Base-by-base conservation (phyloP, 2,888 invertebrate species). In the Fabriciana adippe region DNA sequence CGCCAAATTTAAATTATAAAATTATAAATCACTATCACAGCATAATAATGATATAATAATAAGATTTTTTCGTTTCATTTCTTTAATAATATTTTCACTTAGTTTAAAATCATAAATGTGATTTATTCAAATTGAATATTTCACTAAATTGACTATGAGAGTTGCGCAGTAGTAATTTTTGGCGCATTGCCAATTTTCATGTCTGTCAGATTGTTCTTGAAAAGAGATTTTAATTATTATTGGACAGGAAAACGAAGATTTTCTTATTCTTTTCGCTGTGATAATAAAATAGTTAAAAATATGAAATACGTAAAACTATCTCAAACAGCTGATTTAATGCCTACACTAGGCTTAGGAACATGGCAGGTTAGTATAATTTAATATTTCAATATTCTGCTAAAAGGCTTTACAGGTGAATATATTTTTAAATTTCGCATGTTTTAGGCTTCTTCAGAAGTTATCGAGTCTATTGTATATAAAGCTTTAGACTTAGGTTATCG, bases 401-500 rank as follows among this genome's bases (percentile, higher is more conserved):
- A 11, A 41, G 35, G 8, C 11, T 41, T 41, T 8, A 3, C 11
- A 2, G 2, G 35, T 41, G 8, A 8, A 41, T 11, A 2, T 41
- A 41, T 41, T 41, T 41, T 41, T 8, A 41, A 41, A 41, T 16
- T 51, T 51, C n/a, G 3, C 18, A 5, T 63, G 26, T 84, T 82
- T 61, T 75, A 95, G 95, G 94, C 95, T 45, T 93, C 94, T 72
- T 85, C 94, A 6, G 93, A 95, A 72, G 95, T 95, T 74, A 93
- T 96, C 48, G 94, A 95, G 82, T 82, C 86, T 14, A 94, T 94
- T 11, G 93, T 97, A 0, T 90, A 93, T 63, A 90, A 90, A 65
- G 96, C 96, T 35, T 84, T 97, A 70, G 93, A 95, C 59, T 85
- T 90, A 72, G 96, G 97, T 41, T 97, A 97, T 79, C 93, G 95